phyloP scores from a whole-genome alignment of 2,113 vertebrate genomes.

The Daubentonia madagascariensis region DNA sequence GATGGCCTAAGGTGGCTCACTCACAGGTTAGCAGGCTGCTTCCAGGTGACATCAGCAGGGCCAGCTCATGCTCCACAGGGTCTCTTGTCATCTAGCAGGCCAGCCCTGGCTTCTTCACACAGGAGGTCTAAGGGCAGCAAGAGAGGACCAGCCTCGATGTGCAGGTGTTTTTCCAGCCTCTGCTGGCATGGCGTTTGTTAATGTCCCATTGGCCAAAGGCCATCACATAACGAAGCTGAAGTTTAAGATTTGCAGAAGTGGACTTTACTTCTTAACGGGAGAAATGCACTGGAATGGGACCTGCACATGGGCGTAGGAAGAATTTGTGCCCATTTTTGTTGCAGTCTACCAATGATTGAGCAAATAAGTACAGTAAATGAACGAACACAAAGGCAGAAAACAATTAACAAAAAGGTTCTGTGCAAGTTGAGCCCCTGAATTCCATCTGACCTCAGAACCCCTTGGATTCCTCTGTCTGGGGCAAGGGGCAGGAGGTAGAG shows the following conservation, averaged over 20 bases:
- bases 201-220: background rate
- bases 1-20: background rate
- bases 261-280: background rate
- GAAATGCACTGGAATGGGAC: background rate
- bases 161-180: background rate
- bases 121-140: too few species aligned
- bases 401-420: too few species aligned
- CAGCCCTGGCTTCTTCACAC: fast-evolving
- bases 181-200: fast-evolving
- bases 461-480: background rate
- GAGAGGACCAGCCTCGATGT: background rate
- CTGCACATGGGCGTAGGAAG: fast-evolving
- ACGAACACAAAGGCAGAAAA: background rate
- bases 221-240: background rate
- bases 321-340: fast-evolving
- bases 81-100: background rate
- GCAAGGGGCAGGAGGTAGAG: background rate
- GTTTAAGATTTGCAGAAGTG: background rate
- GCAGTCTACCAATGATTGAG: fast-evolving
- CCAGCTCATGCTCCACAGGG: background rate
- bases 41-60: background rate
- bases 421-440: background rate
- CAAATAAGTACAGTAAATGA: too few species aligned
- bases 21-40: background rate
- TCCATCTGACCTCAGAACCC: fast-evolving